Evolutionary conservation across 2,113 vertebrate species (phyloP).

Genomic region (Ceratotherium simum): DNA sequence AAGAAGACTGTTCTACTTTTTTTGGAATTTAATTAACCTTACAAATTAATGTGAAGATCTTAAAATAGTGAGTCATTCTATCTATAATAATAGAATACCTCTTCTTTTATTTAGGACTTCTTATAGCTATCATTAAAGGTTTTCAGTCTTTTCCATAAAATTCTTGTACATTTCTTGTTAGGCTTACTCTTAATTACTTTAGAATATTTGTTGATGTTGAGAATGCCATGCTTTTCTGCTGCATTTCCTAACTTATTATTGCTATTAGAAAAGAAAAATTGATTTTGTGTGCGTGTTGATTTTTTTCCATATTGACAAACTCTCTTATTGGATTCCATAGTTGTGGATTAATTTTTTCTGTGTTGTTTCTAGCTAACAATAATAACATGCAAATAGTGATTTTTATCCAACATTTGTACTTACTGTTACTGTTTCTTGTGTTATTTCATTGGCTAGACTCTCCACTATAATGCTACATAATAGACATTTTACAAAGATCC

Average conservation of each 20-base stretch:
- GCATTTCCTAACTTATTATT: neutral
- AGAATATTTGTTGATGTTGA: neutral
- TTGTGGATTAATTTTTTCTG: neutral
- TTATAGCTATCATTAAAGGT: neutral
- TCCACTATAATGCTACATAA: neutral
- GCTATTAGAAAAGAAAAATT: neutral
- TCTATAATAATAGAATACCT: neutral
- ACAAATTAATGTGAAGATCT: neutral
- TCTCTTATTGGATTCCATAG: neutral
- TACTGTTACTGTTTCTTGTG: neutral
- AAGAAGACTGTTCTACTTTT: neutral
- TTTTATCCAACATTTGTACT: neutral
- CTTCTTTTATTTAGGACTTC: neutral
- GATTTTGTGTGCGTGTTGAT: neutral
- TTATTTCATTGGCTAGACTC: conserved; percentile 1
- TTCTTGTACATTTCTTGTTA: neutral
- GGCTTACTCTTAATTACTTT: neutral
- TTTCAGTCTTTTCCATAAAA: neutral
- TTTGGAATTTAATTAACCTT: neutral
- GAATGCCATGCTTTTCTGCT: neutral
- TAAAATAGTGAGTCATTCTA: neutral
- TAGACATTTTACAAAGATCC: neutral
- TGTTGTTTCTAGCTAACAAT: neutral
- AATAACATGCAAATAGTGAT: neutral
- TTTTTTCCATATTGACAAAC: neutral